Evolutionary conservation across 2,888 invertebrate species (phyloP), one percentile per base, ranked within the genome.

Genomic region (Campoplex nolae): DNA sequence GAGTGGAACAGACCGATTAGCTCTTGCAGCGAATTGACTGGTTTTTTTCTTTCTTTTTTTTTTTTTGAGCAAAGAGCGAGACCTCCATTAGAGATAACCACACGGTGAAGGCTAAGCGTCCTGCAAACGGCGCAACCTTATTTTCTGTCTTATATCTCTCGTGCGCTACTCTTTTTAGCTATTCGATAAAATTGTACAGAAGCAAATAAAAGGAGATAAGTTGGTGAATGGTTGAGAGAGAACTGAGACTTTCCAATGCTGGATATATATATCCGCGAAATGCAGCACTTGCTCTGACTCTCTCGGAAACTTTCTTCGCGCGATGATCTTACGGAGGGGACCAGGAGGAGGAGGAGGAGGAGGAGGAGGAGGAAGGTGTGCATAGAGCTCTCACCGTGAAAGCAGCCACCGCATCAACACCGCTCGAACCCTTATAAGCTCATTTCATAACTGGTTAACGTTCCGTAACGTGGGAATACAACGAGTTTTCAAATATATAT

Each of bases 361-460:
- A 3, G 58, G 58, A 58, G 28, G 3, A 13, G 58, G 11, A 11
- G 23, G 4, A 18, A 0, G 16, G 78, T 81, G 81, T 54, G 23
- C 67, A 89, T 90, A 88, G 90, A 90, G 91, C 90, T 89, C 87
- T 84, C 88, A 62, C 48, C 91, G 93, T 91, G 93, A 94, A 93
- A 94, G 93, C 92, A 82, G 82, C 84, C 90, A 89, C 85, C 85
- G 82, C 82, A 84, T 82, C 75, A 83, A 74, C 58, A 58, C 89
- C 58, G 32, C 89, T 88, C 73, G 90, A 90, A 90, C 91, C 92
- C 92, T 92, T 92, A 91, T 91, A 92, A 92, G 92, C 90, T 91
- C 92, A 94, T 94, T 94, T 94, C 94, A 93, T 94, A 94, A 94
- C 94, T 92, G 92, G 90, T 92, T 92, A 93, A 92, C 93, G 92